phyloP scores from a whole-genome alignment of 2,113 vertebrate genomes.

The Hyperoodon ampullatus region DNA sequence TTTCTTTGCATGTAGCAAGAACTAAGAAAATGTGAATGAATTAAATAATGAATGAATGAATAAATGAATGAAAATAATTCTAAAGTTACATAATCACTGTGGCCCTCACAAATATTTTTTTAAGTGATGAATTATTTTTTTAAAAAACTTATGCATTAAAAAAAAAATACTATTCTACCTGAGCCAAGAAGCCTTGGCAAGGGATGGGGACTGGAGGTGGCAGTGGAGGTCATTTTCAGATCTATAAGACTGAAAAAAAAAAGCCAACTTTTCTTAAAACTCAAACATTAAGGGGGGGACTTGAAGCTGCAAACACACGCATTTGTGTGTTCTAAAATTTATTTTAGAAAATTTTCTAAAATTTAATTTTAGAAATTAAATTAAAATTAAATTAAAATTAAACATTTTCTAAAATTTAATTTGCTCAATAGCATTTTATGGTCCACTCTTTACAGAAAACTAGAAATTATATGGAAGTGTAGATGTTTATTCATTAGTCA shows the following conservation, averaged over 20 bases:
- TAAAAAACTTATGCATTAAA: background rate
- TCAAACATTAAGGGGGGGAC: background rate
- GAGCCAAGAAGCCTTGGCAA: background rate
- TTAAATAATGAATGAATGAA: background rate
- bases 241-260: background rate
- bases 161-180: background rate
- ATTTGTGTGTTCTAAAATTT: too few relatives aligned
- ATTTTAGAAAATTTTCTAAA: too few relatives aligned
- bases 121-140: background rate
- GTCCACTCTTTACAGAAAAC: background rate
- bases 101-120: background rate
- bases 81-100: background rate
- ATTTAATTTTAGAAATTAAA: too few relatives aligned
- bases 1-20: background rate
- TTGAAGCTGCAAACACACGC: background rate
- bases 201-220: fast-evolving
- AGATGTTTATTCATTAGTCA: background rate
- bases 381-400: too few relatives aligned
- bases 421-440: background rate
- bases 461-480: background rate
- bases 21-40: background rate
- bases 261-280: background rate
- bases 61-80: background rate
- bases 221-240: background rate
- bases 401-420: background rate